Conservation (phyloP, 92 coral and sea anemone species). For the Scolanthus callimorphus region DNA sequence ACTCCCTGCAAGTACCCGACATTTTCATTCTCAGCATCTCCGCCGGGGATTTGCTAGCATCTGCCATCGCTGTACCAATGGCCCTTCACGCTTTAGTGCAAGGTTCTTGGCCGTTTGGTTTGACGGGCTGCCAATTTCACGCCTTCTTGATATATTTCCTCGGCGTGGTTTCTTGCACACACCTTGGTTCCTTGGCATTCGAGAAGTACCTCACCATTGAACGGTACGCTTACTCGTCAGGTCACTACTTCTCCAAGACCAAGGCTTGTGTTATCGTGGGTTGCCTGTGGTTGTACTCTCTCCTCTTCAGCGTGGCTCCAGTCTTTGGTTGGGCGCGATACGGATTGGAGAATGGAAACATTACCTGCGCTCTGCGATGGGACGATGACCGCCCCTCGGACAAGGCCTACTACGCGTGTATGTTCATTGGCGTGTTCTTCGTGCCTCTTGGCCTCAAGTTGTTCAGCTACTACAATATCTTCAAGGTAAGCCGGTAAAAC, state of each 20-base stretch:
- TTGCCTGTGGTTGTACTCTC: conserved; percentile 43
- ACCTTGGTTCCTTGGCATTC: conserved; percentile 43
- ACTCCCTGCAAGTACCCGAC: conserved; percentile 35
- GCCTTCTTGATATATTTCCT: conserved; percentile 60
- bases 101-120: conserved; percentile 41
- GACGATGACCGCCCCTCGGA: conserved; percentile 34
- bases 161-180: conserved; percentile 55
- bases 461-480: conserved; percentile 28
- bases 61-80: conserved; percentile 47
- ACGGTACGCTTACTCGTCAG: conserved; percentile 22
- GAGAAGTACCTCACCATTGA: conserved; percentile 62
- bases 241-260: conserved; percentile 22
- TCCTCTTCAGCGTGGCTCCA: conserved; percentile 46
- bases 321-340: conserved; percentile 52
- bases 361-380: conserved; percentile 59
- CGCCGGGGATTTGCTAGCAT: conserved; percentile 33
- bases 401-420: conserved; percentile 35
- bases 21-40: conserved; percentile 48
- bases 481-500: conserved; percentile 8
- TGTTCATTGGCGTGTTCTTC: conserved; percentile 50
- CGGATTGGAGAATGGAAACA: conserved; percentile 49
- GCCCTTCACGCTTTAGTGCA: conserved; percentile 32
- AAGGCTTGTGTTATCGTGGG: conserved; percentile 25
- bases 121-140: conserved; percentile 47
- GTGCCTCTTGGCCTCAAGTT: conserved; percentile 30